phyloP scores from a whole-genome alignment of 2,797 vertebrate species.

The Cuculus canorus region DNA sequence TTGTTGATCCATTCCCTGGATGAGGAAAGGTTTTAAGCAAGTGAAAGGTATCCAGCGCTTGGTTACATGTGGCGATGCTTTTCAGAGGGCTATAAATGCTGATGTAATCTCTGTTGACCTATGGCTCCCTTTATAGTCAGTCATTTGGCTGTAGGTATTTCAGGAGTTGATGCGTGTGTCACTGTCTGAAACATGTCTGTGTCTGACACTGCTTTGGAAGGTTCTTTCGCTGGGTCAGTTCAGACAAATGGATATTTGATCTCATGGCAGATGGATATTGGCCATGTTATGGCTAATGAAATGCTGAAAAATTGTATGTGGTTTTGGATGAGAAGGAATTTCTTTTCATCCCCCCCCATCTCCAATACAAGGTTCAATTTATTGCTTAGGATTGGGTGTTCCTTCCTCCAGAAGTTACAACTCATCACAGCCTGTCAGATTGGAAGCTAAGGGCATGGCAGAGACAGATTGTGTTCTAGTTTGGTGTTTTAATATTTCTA shows the following conservation, averaged over 20 bases:
- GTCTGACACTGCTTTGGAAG: background rate
- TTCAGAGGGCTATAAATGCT: background rate
- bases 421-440: background rate
- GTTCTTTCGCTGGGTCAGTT: background rate
- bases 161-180: background rate
- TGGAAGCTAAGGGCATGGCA: background rate
- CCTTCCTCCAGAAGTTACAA: background rate
- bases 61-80: background rate
- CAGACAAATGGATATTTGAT: background rate
- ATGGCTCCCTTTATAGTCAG: background rate
- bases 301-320: background rate
- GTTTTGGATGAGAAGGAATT: background rate
- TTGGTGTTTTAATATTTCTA: conserved; percentile 2
- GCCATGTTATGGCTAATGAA: background rate
- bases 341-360: background rate
- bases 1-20: background rate
- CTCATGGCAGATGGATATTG: background rate
- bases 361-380: background rate
- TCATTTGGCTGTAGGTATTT: background rate
- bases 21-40: background rate
- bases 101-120: background rate
- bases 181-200: background rate
- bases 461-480: background rate
- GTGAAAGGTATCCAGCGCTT: background rate
- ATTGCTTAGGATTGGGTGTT: background rate